Percentiles rank a stretch among this genome's conserved stretches.
phyloP scores from a whole-genome alignment of 2,113 vertebrate species.

The Lasiurus cinereus region DNA sequence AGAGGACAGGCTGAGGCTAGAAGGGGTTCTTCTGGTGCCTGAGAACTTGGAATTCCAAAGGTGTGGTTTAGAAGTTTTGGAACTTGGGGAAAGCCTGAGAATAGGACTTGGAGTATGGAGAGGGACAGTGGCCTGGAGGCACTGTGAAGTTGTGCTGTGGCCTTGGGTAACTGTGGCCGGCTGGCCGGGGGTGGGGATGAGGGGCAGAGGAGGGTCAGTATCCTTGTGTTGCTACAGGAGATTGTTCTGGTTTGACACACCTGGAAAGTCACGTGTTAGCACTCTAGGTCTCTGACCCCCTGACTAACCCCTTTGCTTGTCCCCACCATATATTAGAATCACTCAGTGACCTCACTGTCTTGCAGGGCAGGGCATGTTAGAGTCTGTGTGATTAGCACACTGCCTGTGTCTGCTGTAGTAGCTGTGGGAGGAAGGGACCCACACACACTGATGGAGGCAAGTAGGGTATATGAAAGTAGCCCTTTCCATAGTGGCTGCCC shows the following conservation, averaged over 20 bases:
- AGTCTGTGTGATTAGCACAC: background rate
- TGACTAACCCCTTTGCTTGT: rapidly evolving
- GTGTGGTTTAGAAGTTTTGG: background rate
- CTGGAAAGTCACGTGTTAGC: background rate
- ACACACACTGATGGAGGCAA: rapidly evolving
- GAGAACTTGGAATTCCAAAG: background rate
- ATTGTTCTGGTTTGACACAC: background rate
- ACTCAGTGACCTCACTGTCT: rapidly evolving
- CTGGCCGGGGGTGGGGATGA: background rate
- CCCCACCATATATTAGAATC: background rate
- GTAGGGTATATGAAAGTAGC: background rate
- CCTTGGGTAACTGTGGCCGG: background rate
- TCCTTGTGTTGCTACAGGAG: background rate
- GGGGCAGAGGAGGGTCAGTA: too few relatives aligned
- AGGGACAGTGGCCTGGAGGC: background rate
- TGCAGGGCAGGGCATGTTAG: background rate
- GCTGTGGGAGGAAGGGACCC: background rate
- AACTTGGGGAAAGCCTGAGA: background rate
- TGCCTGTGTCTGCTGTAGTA: background rate
- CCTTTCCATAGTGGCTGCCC: background rate
- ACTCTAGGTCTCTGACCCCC: background rate
- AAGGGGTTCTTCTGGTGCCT: background rate
- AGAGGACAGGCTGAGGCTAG: background rate
- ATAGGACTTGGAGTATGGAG: background rate
- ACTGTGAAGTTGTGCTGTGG: background rate